Base-by-base conservation (phyloP, 30 jellyfish, hydroid and myxozoan species). In the Aurelia coerulea region DNA sequence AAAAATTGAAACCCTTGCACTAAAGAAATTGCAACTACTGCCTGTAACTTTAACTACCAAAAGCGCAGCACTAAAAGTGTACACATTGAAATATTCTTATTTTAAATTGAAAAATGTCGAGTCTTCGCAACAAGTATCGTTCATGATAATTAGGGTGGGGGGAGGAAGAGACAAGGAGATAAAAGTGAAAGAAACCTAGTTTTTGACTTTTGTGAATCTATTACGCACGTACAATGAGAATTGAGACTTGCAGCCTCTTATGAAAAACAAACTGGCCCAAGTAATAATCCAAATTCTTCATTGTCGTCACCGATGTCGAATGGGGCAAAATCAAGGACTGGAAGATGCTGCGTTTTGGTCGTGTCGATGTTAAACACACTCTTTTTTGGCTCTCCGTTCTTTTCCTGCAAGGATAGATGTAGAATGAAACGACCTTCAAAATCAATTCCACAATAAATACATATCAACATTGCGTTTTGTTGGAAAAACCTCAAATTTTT, bases 221-320 rank as follows among this genome's bases (percentile, higher is more conserved):
- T 14, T 11, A 70, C 23, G 53, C 2, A 42, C 80, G 63, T 23
- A 29, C 80, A 35, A 62, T 10, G 50, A 65, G 69, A 46, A 58
- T 35, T 4, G 19, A 10, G 46, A 63, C 73, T 62, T 51, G 35
- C 37, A 62, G 46, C 34, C 41, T 51, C n/a, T 64, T 73, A 90
- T 65, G 95, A 77, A 74, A 90, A 90, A 52, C 97, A 90, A 11
- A 90, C 97, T n/a, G 97, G 97, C 51, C 97, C 97, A 60, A 90
- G 67, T 17, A 51, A 56, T 65, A 80, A 42, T 39, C 97, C 97
- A 35, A 90, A 90, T 65, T 83, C 90, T 50, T 90, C 97, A 16
- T 59, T 54, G 23, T 49, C 50, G 52, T 53, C 95, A 56, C 95
- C 97, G 62, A 82, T 72, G 72, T 82, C 97, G 70, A 32, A 90